Base-by-base conservation (phyloP, 2,113 vertebrate species). In the Podarcis muralis region DNA sequence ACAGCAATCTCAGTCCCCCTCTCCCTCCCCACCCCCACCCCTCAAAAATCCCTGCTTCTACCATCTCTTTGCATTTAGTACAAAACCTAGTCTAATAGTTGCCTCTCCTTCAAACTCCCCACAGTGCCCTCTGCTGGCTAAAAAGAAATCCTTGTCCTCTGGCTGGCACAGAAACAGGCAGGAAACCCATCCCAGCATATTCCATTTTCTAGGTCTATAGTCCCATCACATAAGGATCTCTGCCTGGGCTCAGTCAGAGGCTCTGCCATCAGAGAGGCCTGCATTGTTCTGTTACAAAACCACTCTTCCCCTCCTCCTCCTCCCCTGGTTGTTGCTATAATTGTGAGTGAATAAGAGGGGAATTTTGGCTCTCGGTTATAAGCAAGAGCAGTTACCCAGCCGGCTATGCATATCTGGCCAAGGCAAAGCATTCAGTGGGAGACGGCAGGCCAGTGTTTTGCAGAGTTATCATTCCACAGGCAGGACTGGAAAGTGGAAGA, bases 51-150 rank as follows among this genome's bases (percentile, higher is more conserved):
- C 40, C 30, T 69, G 25, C 6, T 62, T 48, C 7, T 59, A 32
- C n/a, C 22, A 22, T 53, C 35, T 37, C 84, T 6, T 68, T 68
- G 43, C 13, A 69, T 83, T 77, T 25, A 16, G 43, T 23, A 25
- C 25, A 57, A 90, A 86, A 86, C 1, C 84, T 57, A 30, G 59
- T 35, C 11, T 53, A 12, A 1, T 27, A 25, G 30, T 59, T 48
- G 43, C 72, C 65, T 40, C 25, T 30, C 62, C 6, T 27, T 78
- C 72, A 69, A 77, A 62, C 25, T 71, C 65, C 27, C 48, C 62
- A 66, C 66, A 88, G 32, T 59, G 69, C 86, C 81, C 81, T 71
- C 68, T 88, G 86, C 62, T 90, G 83, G 74, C 20, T 37, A 62
- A 78, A 83, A 3, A 32, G 32, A 57, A 1, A 20, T 53, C 16